Percentiles rank a stretch among this genome's conserved stretches.
Conservation (phyloP, 2,113 vertebrate species). For the Ibidorhyncha struthersii region DNA sequence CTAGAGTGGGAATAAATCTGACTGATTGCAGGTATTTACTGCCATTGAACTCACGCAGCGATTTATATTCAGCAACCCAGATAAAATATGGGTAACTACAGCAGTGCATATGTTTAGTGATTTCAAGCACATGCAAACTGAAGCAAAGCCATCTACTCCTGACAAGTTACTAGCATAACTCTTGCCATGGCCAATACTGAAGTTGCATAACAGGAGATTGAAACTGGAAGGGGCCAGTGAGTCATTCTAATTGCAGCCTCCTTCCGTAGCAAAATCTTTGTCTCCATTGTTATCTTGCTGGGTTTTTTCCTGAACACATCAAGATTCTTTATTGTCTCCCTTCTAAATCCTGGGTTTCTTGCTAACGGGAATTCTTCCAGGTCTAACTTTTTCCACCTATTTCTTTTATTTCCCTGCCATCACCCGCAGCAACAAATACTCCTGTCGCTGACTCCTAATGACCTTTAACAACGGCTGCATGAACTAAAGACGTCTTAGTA, state of each 20-base stretch:
- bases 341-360: background rate
- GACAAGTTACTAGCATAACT: background rate
- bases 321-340: background rate
- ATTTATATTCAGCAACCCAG: background rate
- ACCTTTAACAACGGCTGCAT: background rate
- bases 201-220: background rate
- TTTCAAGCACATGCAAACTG: background rate
- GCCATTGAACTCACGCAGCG: background rate
- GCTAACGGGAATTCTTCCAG: background rate
- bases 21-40: background rate
- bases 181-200: background rate
- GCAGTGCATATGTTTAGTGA: background rate
- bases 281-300: background rate
- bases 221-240: background rate
- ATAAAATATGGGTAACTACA: background rate
- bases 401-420: background rate
- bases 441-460: background rate
- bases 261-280: background rate
- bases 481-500: background rate
- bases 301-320: accelerated
- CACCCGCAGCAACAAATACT: background rate
- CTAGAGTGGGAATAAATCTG: background rate
- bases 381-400: background rate
- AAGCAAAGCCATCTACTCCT: background rate
- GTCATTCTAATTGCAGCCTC: background rate